These are phyloP conservation scores for Drosophila sucinea DNA, from an alignment of 1,140 invertebrate species.

Conservation along the genomic window DNA sequence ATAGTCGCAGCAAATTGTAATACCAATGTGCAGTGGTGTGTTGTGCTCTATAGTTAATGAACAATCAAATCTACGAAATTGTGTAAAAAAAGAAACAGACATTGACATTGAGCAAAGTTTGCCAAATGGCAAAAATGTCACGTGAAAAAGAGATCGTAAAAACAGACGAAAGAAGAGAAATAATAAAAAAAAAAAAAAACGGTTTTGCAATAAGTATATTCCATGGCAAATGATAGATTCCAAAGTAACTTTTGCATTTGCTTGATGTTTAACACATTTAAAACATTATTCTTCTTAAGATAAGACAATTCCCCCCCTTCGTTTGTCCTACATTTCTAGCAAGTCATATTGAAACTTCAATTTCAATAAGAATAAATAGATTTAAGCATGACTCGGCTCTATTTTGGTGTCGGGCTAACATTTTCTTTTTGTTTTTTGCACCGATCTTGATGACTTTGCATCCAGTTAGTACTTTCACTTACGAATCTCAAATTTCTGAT, in stretches of 20 bases:
- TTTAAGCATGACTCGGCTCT: conserved; percentile 19
- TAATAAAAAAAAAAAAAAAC: background rate
- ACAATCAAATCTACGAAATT: conserved; percentile 31
- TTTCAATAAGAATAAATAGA: conserved; percentile 9
- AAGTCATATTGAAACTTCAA: conserved; percentile 42
- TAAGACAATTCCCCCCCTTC: conserved; percentile 19
- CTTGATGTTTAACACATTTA: conserved; percentile 25
- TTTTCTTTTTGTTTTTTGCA: background rate
- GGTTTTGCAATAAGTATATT: conserved; percentile 18
- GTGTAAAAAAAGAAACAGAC: conserved; percentile 38
- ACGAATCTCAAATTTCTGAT: conserved; percentile 90
- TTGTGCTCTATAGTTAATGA: conserved; percentile 39
- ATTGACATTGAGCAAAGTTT: conserved; percentile 72
- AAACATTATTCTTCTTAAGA: conserved; percentile 18
- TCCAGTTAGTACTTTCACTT: conserved; percentile 74
- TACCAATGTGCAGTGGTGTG: background rate
- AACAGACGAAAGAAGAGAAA: conserved; percentile 3
- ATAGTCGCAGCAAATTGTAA: background rate
- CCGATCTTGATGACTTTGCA: background rate
- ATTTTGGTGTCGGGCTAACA: background rate
- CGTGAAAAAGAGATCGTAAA: conserved; percentile 37
- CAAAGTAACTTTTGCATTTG: background rate
- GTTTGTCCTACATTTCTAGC: conserved; percentile 14
- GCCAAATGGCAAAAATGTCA: conserved; percentile 48
- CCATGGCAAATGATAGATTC: conserved; percentile 18